Evolutionary conservation across 2,797 vertebrate species (phyloP), one percentile per base, ranked within the genome.

Genomic region (Anabas testudineus): DNA sequence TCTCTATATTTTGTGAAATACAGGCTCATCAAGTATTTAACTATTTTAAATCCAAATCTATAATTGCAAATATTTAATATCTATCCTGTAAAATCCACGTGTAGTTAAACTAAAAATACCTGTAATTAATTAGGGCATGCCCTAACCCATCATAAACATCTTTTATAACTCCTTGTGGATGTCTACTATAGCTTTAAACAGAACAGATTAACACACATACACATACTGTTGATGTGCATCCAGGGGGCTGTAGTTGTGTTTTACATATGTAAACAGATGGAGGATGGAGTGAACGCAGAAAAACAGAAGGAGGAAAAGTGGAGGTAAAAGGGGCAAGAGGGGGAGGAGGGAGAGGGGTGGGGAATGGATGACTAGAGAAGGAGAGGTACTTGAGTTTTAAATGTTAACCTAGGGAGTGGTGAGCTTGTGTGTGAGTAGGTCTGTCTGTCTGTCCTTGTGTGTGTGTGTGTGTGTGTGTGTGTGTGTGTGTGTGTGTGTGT

Each of bases 261-360:
- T 63, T 62, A 87, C 84, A 81, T 72, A 80, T 77, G 84, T 81
- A 83, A 83, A 86, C 80, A 84, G 74, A 83, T 76, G 84, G 63
- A 39, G 74, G 48, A 57, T 26, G 37, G 55, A 67, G 51, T 39
- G 73, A 72, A 43, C 52, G 74, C 43, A 42, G 26, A 16, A 53
- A 61, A 68, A 59, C 28, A 46, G 46, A 45, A 58, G 57, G 77
- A 57, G 9, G 21, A 67, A 56, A 32, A 24, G 24, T 64, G 43
- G 47, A 57, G 53, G 21, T 10, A 30, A 55, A 67, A 34, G 0
- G 28, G 53, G 49, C 22, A 62, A 24, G 21, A 60, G 46, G 52
- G 41, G 10, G 49, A 34, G 30, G 32, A 30, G 0, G 0, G 24
- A 22, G 3, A 16, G 32, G 48, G 26, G 28, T 37, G 39, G 26